Evolutionary conservation across 1,140 invertebrate genomes (phyloP).

Genomic region (Heliconius hermathena): DNA sequence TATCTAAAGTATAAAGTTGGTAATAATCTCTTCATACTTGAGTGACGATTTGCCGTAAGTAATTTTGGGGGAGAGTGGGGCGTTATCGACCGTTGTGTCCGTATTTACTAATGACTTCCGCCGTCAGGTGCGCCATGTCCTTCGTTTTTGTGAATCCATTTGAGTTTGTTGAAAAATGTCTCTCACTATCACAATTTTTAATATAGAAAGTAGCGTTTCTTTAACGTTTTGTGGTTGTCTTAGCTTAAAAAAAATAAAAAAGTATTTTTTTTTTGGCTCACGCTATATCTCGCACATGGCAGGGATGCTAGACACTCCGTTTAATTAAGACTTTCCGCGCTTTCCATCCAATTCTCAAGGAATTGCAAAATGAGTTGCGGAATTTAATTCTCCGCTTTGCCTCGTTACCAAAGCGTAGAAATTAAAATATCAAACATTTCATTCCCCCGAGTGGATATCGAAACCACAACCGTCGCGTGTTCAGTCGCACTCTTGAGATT

Average conservation of each 20-base stretch:
- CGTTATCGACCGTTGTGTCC: constrained; percentile 69
- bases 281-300: too few species aligned
- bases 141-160: constrained; percentile 54
- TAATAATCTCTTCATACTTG: constrained; percentile 15
- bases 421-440: too few species aligned
- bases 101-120: constrained; percentile 81
- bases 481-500: too few species aligned
- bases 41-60: constrained; percentile 50
- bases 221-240: constrained; percentile 15
- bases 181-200: constrained; percentile 14
- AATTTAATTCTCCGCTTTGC: too few species aligned
- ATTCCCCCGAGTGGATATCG: too few species aligned
- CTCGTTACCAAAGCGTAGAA: too few species aligned
- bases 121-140: constrained; percentile 69
- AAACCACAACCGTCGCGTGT: too few species aligned
- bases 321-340: too few species aligned
- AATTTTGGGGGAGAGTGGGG: constrained; percentile 70
- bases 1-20: constrained; percentile 17
- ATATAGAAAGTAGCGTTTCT: constrained; percentile 20
- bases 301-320: too few species aligned
- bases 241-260: not conserved
- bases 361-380: too few species aligned
- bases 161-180: constrained; percentile 38
- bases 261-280: too few species aligned
- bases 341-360: too few species aligned